Base-by-base conservation (phyloP, 2,797 vertebrate species). In the Phrynocephalus forsythii region DNA sequence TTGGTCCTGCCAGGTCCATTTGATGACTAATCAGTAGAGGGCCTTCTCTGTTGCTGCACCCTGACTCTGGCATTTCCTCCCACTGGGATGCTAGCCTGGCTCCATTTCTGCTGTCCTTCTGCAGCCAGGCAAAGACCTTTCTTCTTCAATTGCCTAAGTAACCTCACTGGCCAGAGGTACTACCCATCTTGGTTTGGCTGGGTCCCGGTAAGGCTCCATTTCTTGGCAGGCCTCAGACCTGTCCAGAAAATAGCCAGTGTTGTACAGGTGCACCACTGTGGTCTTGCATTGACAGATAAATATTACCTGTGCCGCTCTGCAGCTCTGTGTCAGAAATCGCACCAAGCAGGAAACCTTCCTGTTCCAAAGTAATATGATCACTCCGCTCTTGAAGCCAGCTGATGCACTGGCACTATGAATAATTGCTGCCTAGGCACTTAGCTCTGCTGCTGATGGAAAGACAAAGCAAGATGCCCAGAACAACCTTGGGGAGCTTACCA, bases 351-450 rank as follows among this genome's bases (percentile, higher is more conserved):
- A 56, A 66, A 82, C 71, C 26, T 76, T 76, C 38, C 79, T 85
- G n/a, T 48, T 67, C 75, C 52, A 63, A 63, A 81, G 79, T 38
- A 76, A 85, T 85, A 76, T 28, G 63, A 76, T 85, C 83, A 44
- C 60, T 85, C 83, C 56, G 67, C 44, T 85, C 69, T 88, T 67
- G 83, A 73, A 88, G n/a, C 22, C 56, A 82, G 69, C 60, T 81
- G 44, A 44, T 48, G 16, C 60, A 75, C 22, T 1, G 38, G 48
- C 60, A 9, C 28, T 85, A 76, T 75, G 75, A 81, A 88, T 85
- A 85, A 82, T 85, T 76, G 67, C 78, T 76, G 30, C 83, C 81
- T 81, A 88, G 44, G 56, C 56, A 26, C 83, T 76, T 85, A 85
- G 50, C 75, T 84, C 78, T 56, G 78, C 56, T 82, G 79, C 56